These are phyloP conservation scores for Aromia moschata DNA, from an alignment of 2,888 invertebrate species.

Conservation along the genomic window DNA sequence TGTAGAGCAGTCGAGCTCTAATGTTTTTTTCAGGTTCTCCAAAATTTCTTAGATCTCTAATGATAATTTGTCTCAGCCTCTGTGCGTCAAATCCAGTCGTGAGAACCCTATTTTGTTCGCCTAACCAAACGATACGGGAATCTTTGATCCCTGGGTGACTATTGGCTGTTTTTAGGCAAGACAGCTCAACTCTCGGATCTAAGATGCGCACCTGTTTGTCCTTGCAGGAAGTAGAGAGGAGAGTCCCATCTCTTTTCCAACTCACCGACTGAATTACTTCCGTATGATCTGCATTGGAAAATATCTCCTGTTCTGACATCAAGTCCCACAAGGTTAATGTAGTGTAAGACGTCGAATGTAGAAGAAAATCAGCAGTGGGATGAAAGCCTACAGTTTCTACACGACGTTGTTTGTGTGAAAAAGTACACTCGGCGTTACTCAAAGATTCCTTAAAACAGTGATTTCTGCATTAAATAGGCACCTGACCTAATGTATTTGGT, in stretches of 20 bases:
- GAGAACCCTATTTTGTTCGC: conserved; percentile 82
- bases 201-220: conserved; percentile 88
- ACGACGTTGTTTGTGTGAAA: conserved; percentile 83
- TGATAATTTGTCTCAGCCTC: conserved; percentile 86
- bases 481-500: no score
- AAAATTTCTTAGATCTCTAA: conserved; percentile 87
- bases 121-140: conserved; percentile 90
- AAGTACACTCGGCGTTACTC: conserved; percentile 80
- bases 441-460: conserved; percentile 72
- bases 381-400: conserved; percentile 93
- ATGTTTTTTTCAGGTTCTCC: conserved; percentile 78
- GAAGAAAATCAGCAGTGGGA: conserved; percentile 88
- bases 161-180: conserved; percentile 71
- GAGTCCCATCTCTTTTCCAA: conserved; percentile 89
- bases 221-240: conserved; percentile 87
- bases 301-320: conserved; percentile 81
- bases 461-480: no score
- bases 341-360: conserved; percentile 85
- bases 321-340: conserved; percentile 89
- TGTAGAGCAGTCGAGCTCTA: conserved; percentile 86
- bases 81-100: conserved; percentile 92
- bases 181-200: conserved; percentile 77
- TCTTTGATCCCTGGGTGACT: conserved; percentile 93
- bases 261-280: conserved; percentile 90
- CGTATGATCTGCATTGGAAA: conserved; percentile 74